Evolutionary conservation across 2,888 invertebrate species (phyloP).

Genomic region (Pollenia labialis): DNA sequence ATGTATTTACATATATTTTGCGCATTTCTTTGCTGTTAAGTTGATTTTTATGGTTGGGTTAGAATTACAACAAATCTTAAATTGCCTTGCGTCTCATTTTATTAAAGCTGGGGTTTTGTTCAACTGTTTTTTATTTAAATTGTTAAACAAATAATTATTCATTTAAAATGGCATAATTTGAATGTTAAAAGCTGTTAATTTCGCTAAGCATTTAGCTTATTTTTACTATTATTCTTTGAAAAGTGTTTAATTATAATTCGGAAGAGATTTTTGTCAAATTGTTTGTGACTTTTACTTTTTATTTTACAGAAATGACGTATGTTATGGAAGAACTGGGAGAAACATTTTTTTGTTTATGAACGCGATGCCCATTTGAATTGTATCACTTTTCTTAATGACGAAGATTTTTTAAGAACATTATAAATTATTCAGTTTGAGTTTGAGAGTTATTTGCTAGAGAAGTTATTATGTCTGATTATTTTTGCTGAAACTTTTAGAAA

Average conservation of each 20-base stretch:
- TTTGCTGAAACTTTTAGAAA: too few relatives aligned
- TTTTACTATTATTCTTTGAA: background rate
- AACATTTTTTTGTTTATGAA: too few relatives aligned
- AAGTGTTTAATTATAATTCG: background rate
- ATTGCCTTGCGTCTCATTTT: background rate
- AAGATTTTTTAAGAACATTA: too few relatives aligned
- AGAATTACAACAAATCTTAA: background rate
- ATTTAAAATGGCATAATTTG: background rate
- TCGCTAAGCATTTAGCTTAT: background rate
- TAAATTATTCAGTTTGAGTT: too few relatives aligned
- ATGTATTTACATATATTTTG: background rate
- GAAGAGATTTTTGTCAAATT: background rate
- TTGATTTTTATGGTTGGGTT: background rate
- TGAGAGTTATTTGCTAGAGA: too few relatives aligned
- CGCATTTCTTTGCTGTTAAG: background rate
- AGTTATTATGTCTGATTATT: too few relatives aligned
- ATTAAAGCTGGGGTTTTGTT: background rate
- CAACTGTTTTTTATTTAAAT: background rate
- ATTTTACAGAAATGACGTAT: background rate
- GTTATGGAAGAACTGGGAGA: background rate
- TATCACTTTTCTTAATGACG: too few relatives aligned
- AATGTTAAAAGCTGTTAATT: background rate
- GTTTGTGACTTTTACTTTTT: background rate
- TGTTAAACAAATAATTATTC: slow-evolving; percentile 19
- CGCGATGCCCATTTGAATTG: too few relatives aligned